Evolutionary conservation across 2,797 vertebrate species (phyloP), one percentile per base, ranked within the genome.

Genomic region (Spea hammondii): DNA sequence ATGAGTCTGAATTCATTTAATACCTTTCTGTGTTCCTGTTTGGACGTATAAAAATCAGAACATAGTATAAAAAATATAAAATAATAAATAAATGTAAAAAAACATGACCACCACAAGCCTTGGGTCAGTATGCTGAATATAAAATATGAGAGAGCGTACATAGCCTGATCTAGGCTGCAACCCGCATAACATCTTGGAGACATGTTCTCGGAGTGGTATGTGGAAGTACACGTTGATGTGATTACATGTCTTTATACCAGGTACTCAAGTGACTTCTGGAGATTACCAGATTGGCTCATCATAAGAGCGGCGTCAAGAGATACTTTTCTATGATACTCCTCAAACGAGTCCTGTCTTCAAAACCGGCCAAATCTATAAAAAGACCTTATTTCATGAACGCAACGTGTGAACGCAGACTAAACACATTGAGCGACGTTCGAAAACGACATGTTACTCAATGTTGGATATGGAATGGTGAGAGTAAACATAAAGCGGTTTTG

Each of bases 241-340:
- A 77, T 82, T 82, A 77, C 79, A 77, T 82, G 75, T 82, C 79
- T 72, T 65, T 59, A 82, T 57, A 54, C 67, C 10, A 51, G 74
- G 64, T 68, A 65, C 79, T 82, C 79, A 77, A 82, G 75, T 82
- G 79, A 67, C 79, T 73, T 51, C 70, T 44, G 45, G 70, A 82
- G 75, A 82, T 82, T 82, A 82, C 49, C 62, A 17, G 8, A 54
- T 68, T 79, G 70, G 70, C 70, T 45, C 8, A 54, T 79, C 17
- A 67, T n/a, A 46, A 82, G 66, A 70, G 66, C 55, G 67, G 70
- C 64, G 50, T 46, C 57, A 64, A 44, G 45, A 17, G 48, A 72
- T 54, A 49, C 8, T 8, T 66, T 46, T 62, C 69, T 51, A 8
- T 55, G 3, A 47, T 9, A 47, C 64, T 5, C 62, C 79, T 77